Conservation (phyloP, 2,888 invertebrate genomes). For the Andrena chrysosceles region DNA sequence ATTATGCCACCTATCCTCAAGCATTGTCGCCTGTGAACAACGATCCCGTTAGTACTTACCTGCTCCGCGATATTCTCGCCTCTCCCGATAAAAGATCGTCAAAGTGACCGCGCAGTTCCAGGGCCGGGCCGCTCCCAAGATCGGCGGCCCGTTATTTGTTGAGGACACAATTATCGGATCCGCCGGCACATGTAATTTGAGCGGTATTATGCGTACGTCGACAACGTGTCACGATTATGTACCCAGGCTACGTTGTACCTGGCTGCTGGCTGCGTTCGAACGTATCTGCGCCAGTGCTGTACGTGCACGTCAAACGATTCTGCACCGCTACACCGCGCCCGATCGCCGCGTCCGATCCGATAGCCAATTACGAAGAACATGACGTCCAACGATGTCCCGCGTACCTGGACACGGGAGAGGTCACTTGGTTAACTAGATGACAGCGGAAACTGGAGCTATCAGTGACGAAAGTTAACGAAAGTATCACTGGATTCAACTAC, state of each 20-base stretch:
- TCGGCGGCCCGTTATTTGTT: constrained; percentile 73
- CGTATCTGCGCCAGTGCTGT: constrained; percentile 51
- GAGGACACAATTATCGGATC: constrained; percentile 77
- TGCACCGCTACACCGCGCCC: constrained; percentile 35
- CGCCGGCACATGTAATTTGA: constrained; percentile 77
- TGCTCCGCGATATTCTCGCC: neutral
- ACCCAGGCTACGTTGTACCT: constrained; percentile 35
- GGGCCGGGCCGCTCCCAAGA: constrained; percentile 39
- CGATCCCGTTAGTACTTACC: constrained; percentile 9
- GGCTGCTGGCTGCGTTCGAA: constrained; percentile 37
- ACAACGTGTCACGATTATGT: constrained; percentile 82
- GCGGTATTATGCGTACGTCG: constrained; percentile 71
- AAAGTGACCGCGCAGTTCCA: constrained; percentile 7
- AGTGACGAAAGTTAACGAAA: constrained; percentile 1
- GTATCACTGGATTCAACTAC: too few relatives aligned
- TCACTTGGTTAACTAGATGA: constrained; percentile 6
- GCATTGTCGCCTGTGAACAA: neutral
- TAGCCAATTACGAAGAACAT: constrained; percentile 81
- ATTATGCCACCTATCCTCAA: neutral
- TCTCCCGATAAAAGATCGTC: constrained; percentile 12
- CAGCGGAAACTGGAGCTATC: neutral
- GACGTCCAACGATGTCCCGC: constrained; percentile 74
- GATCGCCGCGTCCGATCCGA: constrained; percentile 77
- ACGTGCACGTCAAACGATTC: constrained; percentile 32
- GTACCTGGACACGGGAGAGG: constrained; percentile 37